These are phyloP conservation scores for Drosophila sturtevanti DNA, from an alignment of 1,140 invertebrate species.

Conservation along the genomic window DNA sequence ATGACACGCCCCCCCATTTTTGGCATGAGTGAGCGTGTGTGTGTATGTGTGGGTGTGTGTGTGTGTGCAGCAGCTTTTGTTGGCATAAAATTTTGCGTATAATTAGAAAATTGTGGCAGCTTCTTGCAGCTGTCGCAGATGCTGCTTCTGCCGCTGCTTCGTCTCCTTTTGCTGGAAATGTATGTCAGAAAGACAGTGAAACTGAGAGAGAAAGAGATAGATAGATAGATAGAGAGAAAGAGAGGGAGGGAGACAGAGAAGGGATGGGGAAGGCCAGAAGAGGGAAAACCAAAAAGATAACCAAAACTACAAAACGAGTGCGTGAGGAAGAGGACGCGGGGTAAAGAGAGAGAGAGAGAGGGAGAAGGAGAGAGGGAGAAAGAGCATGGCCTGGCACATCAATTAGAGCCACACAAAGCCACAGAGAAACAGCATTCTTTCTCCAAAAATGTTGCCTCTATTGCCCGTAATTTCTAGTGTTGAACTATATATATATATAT, in stretches of 20 bases:
- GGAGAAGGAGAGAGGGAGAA: constrained; percentile 25
- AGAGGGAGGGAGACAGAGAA: constrained; percentile 30
- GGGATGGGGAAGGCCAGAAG: too few relatives aligned
- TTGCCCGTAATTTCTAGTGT: constrained; percentile 74
- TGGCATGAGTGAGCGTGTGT: background rate
- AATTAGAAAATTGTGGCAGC: constrained; percentile 80
- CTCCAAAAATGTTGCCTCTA: constrained; percentile 48
- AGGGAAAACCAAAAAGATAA: background rate
- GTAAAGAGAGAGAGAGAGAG: too few relatives aligned
- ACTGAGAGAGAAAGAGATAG: constrained; percentile 27
- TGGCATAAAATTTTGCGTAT: constrained; percentile 80
- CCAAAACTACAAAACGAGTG: constrained; percentile 8
- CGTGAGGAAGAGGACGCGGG: constrained; percentile 28
- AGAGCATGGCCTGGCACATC: constrained; percentile 65
- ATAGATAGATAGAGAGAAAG: constrained; percentile 19
- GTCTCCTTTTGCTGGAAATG: constrained; percentile 38
- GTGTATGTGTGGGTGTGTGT: constrained; percentile 24
- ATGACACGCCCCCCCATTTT: background rate
- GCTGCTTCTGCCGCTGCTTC: constrained; percentile 31
- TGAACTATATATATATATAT: constrained; percentile 24
- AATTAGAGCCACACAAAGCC: constrained; percentile 76
- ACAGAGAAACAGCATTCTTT: constrained; percentile 44
- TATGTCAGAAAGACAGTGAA: constrained; percentile 37
- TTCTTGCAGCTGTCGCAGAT: constrained; percentile 62
- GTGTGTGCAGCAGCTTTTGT: constrained; percentile 58